Evolutionary conservation across 2,797 vertebrate genomes (phyloP), one percentile per base, ranked within the genome.

Genomic region (Lepidocolaptes lacrymiger): DNA sequence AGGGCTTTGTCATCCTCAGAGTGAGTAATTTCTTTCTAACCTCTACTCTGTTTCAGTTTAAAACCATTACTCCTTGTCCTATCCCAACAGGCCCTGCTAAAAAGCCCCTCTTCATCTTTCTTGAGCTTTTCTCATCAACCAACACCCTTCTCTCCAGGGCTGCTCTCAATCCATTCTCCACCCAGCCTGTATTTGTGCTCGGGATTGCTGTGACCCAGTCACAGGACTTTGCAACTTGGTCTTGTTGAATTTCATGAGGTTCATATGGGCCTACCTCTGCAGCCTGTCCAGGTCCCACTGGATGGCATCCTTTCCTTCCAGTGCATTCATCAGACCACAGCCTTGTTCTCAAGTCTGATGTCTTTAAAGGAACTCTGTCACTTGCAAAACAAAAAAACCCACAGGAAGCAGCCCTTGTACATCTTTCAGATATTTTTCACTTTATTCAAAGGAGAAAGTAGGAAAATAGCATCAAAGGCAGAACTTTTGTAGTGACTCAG

Each of bases 321-420:
- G 34, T 3, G 6, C 20, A 30, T 28, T 39, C 51, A 23, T 20
- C 32, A 10, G 54, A 36, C 16, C 32, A 55, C 41, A 51, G 12
- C 13, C 30, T 64, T 13, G 34, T 74, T 89, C 75, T 63, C 66
- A 77, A 34, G 19, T 43, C 76, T 93, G 80, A 79, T 49, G 28
- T 66, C 88, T 94, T 93, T 84, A 52, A 92, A 94, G 93, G 63
- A 67, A 62, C 54, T 84, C 63, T 37, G 84, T 32, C 69, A 88
- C 71, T 73, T 92, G 75, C 69, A 81, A 67, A 93, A 83, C 30
- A 89, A 61, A 63, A 44, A 84, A 32, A 51, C 32, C 44, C 87
- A 48, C 52, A 91, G 67, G 76, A 92, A 93, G 36, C 68, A 80
- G 66, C 43, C n/a, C 68, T 66, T 51, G 52, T 37, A 63, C 17